Conservation (phyloP, 2,113 vertebrate genomes). For the Todiramphus saurophagus region DNA sequence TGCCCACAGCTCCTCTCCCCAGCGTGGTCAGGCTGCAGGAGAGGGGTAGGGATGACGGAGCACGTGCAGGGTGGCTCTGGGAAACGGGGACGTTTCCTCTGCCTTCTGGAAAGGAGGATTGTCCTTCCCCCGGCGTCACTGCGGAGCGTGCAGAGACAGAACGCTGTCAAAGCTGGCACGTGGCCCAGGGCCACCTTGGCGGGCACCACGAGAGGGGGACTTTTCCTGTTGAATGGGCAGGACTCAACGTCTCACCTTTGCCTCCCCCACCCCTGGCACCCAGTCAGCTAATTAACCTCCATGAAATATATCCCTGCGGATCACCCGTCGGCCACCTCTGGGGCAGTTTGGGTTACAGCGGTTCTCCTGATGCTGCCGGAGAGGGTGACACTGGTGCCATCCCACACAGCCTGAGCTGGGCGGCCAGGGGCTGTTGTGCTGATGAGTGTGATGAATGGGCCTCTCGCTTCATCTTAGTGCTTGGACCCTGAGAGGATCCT, state of each 20-base stretch:
- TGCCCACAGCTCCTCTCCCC: not conserved
- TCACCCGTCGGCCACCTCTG: rapidly evolving
- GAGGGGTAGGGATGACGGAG: not conserved
- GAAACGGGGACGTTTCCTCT: not conserved
- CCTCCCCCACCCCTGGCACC: not conserved
- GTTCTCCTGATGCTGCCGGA: rapidly evolving
- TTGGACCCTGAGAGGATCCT: not conserved
- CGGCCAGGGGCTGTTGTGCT: not conserved
- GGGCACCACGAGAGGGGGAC: not conserved
- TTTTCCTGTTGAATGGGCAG: not conserved
- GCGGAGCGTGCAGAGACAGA: rapidly evolving
- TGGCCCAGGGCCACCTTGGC: rapidly evolving
- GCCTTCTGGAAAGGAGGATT: not conserved
- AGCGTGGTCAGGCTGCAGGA: rapidly evolving
- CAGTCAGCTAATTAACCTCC: not conserved
- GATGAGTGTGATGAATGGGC: too few species aligned
- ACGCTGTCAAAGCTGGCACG: not conserved
- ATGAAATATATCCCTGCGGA: not conserved
- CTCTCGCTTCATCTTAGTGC: not conserved
- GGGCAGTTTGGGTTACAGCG: rapidly evolving
- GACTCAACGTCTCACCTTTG: rapidly evolving
- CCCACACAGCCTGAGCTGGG: not conserved
- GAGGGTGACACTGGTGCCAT: not conserved
- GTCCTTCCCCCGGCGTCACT: not conserved
- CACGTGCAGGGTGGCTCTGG: not conserved